Evolutionary conservation across 1,140 invertebrate genomes (phyloP), one percentile per base, ranked within the genome.

Genomic region (Bombus affinis): DNA sequence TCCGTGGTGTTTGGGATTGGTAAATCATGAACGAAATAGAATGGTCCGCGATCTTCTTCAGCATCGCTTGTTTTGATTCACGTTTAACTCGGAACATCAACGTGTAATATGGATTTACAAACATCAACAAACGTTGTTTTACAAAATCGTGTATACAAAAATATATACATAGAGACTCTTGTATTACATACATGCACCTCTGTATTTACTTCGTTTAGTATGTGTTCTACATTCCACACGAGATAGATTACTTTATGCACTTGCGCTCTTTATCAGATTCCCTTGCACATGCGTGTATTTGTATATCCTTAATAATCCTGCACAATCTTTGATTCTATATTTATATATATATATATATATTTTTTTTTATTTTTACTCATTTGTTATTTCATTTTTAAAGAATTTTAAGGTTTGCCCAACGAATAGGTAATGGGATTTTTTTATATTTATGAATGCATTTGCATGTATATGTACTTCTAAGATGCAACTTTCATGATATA

Each of bases 11-110:
- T 42, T 57, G 59, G n/a, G 42, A 71, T 66, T 25, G 83, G 25
- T 12, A 42, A n/a, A 59, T 85, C 62, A 70, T 35, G 25, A 76
- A 80, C 35, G 37, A 75, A 76, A 68, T 75, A 12, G 65, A 70
- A 53, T 32, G 18, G 37, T 66, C 37, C 35, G 70, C 42, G 59
- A n/a, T 89, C 70, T 66, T 59, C n/a, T 88, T 75, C 70, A 90
- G 74, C 89, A 90, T 90, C 79, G 88, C 89, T 89, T 87, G 88
- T 86, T 87, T 85, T 76, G 32, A 35, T 85, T 74, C 62, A 13
- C 62, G n/a, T 85, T 47, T 5, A 66, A 85, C 47, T 74, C 39
- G 75, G n/a, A 47, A 37, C 84, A 81, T 85, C n/a, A 37, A 85
- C 72, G 42, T 57, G 39, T 66, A 85, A 81, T 59, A 74, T 85